A percentile compares a stretch with the other conserved stretches of the same genome.
phyloP scores from a whole-genome alignment of 2,113 vertebrate species.

The Bothrops jararaca region DNA sequence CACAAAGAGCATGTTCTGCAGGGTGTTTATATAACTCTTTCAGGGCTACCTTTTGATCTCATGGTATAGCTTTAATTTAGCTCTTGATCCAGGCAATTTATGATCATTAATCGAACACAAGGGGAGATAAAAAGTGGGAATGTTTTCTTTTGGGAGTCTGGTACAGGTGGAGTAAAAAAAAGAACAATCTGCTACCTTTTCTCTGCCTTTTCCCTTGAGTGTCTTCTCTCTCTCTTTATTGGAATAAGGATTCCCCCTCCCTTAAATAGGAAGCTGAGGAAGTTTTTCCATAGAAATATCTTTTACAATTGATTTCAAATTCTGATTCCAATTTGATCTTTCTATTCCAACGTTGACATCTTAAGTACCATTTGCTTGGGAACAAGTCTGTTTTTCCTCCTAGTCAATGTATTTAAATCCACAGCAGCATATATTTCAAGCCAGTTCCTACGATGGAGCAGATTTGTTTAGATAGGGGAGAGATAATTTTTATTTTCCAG shows the following conservation, averaged over 20 bases:
- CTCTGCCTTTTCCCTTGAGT: not conserved
- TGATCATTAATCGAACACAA: not conserved
- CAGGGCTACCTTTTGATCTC: conserved; percentile 22
- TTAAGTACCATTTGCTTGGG: not conserved
- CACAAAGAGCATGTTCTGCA: not conserved
- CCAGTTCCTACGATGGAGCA: no score
- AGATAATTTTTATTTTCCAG: not conserved
- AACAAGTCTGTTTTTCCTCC: not conserved
- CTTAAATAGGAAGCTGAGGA: not conserved
- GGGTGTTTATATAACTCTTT: conserved; percentile 4
- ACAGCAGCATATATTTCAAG: not conserved
- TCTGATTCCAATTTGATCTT: not conserved
- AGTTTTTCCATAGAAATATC: not conserved
- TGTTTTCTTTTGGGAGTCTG: not conserved
- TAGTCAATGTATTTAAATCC: not conserved
- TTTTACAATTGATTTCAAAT: not conserved
- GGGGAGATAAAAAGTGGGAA: not conserved
- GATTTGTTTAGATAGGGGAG: not conserved
- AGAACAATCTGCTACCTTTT: not conserved
- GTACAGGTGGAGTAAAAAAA: no score
- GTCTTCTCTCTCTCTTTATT: not conserved
- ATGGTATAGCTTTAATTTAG: not conserved
- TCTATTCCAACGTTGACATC: not conserved
- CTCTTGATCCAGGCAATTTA: conserved; percentile 6
- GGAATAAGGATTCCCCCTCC: not conserved